Conservation (phyloP, 1,140 invertebrate species). For the Leptinotarsa texana region DNA sequence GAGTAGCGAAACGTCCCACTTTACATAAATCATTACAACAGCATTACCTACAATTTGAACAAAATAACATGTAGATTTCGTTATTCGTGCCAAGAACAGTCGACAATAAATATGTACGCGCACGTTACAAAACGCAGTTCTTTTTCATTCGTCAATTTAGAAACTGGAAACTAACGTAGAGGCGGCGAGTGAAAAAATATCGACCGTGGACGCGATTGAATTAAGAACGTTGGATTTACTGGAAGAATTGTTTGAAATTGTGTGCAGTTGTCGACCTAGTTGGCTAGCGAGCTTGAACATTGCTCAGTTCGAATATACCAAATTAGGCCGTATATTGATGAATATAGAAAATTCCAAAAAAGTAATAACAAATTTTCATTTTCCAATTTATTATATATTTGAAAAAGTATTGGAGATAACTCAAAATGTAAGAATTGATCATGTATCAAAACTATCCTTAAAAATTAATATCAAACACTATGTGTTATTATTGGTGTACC, state of each 20-base stretch:
- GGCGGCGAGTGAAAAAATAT: conserved; percentile 24
- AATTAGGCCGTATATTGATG: conserved; percentile 37
- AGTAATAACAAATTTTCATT: no score
- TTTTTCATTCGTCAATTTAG: conserved; percentile 26
- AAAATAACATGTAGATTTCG: conserved; percentile 24
- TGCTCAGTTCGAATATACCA: conserved; percentile 43
- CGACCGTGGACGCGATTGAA: conserved; percentile 33
- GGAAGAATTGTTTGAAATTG: conserved; percentile 33
- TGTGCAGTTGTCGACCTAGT: conserved; percentile 45
- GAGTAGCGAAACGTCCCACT: conserved; percentile 8
- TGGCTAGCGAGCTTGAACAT: conserved; percentile 46
- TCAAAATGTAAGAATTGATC: no score
- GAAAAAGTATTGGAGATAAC: no score
- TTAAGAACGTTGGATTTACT: conserved; percentile 23
- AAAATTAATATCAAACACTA: no score
- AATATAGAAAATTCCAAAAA: no score
- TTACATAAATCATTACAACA: conserved; percentile 20
- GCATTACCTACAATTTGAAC: conserved; percentile 14
- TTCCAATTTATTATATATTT: no score
- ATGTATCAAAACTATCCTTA: no score
- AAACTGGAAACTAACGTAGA: conserved; percentile 26
- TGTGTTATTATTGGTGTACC: no score
- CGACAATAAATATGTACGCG: conserved; percentile 12
- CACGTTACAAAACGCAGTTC: conserved; percentile 17
- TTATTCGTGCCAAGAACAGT: conserved; percentile 26